Evolutionary conservation across 2,888 invertebrate species (phyloP), one percentile per base, ranked within the genome.

Genomic region (Tiliacea aurago): DNA sequence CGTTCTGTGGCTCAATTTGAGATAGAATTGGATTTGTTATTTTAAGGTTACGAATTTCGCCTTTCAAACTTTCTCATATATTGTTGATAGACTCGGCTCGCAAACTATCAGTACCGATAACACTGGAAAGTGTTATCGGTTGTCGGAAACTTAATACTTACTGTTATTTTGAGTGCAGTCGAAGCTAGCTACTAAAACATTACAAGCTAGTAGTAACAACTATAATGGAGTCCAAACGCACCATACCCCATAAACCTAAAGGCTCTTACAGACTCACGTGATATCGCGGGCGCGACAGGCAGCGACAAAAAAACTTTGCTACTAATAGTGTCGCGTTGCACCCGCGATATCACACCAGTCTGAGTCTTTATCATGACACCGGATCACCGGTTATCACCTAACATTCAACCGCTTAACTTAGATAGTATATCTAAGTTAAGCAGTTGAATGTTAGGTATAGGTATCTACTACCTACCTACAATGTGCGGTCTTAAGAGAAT

Each of bases 1-100:
- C 33, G 64, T 70, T 51, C 13, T 47, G 18, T 41, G 41, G 15
- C 18, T 79, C 33, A 49, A 33, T 47, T 75, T 45, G 51, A 23
- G 20, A 49, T 37, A 80, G 15, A 56, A 23, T 53, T 63, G 15
- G 2, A 11, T 49, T 55, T 45, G 2, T 58, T 64, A 28, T 59
- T 43, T 41, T 33, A 20, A 59, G 10, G 23, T 78, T 41, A 41
- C 2, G 2, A 20, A 47, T 33, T 43, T 37, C 1, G 15, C 9
- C 4, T 66, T 47, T 55, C 15, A n/a, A 78, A 51, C n/a, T 41
- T 28, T 28, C 11, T 18, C 10, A 51, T 18, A 43, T 23, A 7
- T 20, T 61, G 23, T 43, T n/a, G n/a, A 43, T 18, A 23, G 11
- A 23, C 18, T 20, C 15, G 56, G 20, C 23, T 33, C 45, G n/a